Conservation (phyloP, 2,113 vertebrate species). For the Scomber colias region DNA sequence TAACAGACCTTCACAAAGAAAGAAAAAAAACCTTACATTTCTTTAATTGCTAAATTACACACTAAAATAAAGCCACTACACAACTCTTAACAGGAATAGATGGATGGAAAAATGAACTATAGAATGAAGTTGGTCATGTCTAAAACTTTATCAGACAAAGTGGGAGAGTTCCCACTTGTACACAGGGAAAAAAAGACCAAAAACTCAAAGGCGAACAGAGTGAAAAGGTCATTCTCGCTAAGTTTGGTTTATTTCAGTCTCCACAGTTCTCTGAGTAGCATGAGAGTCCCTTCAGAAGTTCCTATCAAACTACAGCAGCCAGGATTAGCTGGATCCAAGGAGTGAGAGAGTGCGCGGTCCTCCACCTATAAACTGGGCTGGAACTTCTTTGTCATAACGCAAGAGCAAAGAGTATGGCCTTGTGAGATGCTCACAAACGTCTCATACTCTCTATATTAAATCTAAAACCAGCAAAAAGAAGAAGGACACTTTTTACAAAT, state of each 20-base stretch:
- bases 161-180: neutral
- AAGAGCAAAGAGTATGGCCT: too few species aligned
- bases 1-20: neutral
- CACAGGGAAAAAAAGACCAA: neutral
- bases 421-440: too few species aligned
- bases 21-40: neutral
- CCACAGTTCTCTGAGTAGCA: conserved; percentile 22
- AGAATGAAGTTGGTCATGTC: too few species aligned
- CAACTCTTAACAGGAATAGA: too few species aligned
- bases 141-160: too few species aligned
- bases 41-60: neutral
- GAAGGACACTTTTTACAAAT: too few species aligned
- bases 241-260: conserved; percentile 18
- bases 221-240: conserved; percentile 30
- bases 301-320: conserved; percentile 36
- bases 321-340: conserved; percentile 36
- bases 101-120: too few species aligned
- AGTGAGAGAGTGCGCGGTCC: neutral
- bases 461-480: too few species aligned
- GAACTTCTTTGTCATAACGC: neutral
- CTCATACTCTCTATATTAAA: too few species aligned
- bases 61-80: too few species aligned
- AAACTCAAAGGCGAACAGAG: neutral
- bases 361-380: neutral
- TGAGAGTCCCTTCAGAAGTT: conserved; percentile 22